Evolutionary conservation across 2,888 invertebrate genomes (phyloP).

Genomic region (Lacanobia wlatinum): DNA sequence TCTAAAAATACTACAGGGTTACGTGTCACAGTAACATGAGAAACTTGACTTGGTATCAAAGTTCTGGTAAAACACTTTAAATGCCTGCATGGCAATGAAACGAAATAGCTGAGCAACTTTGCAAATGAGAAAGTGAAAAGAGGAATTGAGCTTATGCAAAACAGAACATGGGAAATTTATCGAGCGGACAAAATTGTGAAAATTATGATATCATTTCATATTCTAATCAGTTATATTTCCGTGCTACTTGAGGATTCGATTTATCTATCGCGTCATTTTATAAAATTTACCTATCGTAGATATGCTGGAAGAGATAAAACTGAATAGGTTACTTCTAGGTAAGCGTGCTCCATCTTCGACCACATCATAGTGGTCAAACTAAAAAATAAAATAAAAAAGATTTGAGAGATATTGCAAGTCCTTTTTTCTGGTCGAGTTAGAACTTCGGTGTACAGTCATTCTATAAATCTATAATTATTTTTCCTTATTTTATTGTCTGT

Average conservation of each 20-base stretch:
- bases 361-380: too few species aligned
- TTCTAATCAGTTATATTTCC: neutral
- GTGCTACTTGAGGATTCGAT: too few species aligned
- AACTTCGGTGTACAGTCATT: neutral
- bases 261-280: too few species aligned
- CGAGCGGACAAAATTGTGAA: neutral
- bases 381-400: too few species aligned
- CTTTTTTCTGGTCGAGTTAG: neutral
- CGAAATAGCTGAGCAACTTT: neutral
- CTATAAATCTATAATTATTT: neutral
- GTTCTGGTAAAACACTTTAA: neutral
- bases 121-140: neutral
- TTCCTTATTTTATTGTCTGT: neutral
- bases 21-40: neutral
- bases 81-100: neutral
- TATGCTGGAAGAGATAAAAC: neutral
- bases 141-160: neutral
- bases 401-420: neutral
- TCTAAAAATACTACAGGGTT: constrained; percentile 9
- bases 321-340: too few species aligned
- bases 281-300: neutral
- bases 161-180: neutral
- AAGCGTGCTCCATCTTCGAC: too few species aligned
- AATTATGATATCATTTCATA: neutral
- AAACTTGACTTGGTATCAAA: neutral